phyloP scores from a whole-genome alignment of 1,140 invertebrate species.

The Drosophila grimshawi region DNA sequence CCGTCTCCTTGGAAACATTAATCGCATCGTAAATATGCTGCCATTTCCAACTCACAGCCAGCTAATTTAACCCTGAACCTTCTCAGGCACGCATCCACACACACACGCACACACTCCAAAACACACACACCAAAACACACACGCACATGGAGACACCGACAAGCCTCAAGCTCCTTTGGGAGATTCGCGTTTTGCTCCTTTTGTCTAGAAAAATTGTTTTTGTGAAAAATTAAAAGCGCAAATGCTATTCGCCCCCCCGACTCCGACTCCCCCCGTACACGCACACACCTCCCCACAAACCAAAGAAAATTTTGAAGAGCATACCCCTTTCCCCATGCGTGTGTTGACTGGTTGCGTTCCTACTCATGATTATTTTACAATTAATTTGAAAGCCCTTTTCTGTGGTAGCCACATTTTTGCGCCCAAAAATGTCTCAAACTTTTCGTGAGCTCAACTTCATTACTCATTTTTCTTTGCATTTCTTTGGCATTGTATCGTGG shows the following conservation, averaged over 20 bases:
- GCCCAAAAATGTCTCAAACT: slow-evolving; percentile 45
- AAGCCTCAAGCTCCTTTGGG: slow-evolving; percentile 9
- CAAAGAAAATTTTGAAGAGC: background rate
- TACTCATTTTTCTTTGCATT: slow-evolving; percentile 35
- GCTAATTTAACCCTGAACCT: slow-evolving; percentile 77
- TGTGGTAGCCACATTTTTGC: slow-evolving; percentile 32
- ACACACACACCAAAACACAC: slow-evolving; percentile 22
- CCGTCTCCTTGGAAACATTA: slow-evolving; percentile 60
- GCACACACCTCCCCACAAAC: background rate
- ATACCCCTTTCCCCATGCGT: background rate
- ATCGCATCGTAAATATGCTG: slow-evolving; percentile 63
- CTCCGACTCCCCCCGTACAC: background rate
- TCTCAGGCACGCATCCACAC: slow-evolving; percentile 33
- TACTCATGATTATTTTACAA: slow-evolving; percentile 78
- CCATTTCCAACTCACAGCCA: slow-evolving; percentile 51
- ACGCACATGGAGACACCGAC: slow-evolving; percentile 2
- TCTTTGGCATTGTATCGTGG: slow-evolving; percentile 6
- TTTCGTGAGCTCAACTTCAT: slow-evolving; percentile 32
- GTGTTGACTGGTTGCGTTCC: slow-evolving; percentile 32
- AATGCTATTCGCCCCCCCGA: slow-evolving; percentile 11
- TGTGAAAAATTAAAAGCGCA: slow-evolving; percentile 50
- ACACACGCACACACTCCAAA: slow-evolving; percentile 4
- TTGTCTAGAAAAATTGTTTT: slow-evolving; percentile 37
- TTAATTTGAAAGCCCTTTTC: slow-evolving; percentile 73
- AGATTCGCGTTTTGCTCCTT: slow-evolving; percentile 29